Evolutionary conservation across 2,888 invertebrate species (phyloP).

Genomic region (Diaprepes abbreviatus): DNA sequence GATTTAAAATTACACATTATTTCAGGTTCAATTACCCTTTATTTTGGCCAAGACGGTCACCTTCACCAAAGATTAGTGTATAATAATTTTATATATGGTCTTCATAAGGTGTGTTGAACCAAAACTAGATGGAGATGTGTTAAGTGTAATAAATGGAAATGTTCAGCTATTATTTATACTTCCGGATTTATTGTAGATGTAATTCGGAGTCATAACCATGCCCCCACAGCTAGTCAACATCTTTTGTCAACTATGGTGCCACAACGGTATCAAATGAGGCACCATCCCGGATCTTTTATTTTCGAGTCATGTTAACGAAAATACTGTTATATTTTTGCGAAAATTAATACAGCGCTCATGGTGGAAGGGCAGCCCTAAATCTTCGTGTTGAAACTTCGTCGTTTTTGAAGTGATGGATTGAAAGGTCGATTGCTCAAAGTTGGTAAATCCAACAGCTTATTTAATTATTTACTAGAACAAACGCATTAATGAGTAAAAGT

Average conservation of each 20-base stretch:
- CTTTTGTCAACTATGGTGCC: not conserved
- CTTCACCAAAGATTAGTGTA: not conserved
- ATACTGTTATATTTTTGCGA: no score
- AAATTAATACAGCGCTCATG: no score
- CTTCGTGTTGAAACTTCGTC: no score
- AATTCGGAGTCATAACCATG: not conserved
- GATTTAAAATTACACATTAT: no score
- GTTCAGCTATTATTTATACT: conserved; percentile 40
- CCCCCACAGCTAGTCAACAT: not conserved
- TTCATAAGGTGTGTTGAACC: conserved; percentile 24
- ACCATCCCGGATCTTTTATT: not conserved
- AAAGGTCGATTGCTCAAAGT: no score
- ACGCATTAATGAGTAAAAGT: no score
- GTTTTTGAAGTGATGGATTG: no score
- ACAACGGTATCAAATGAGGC: not conserved
- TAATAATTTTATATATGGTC: conserved; percentile 47
- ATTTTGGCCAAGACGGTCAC: not conserved
- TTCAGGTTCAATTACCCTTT: not conserved
- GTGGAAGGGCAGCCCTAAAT: no score
- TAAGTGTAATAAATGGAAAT: conserved; percentile 49
- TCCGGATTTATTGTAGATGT: not conserved
- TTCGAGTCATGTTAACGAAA: not conserved
- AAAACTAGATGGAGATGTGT: conserved; percentile 56
- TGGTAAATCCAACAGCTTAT: no score
- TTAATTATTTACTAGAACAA: no score